These are phyloP conservation scores for Halcyon badia DNA, from an alignment of 2,797 vertebrate species.

Conservation along the genomic window DNA sequence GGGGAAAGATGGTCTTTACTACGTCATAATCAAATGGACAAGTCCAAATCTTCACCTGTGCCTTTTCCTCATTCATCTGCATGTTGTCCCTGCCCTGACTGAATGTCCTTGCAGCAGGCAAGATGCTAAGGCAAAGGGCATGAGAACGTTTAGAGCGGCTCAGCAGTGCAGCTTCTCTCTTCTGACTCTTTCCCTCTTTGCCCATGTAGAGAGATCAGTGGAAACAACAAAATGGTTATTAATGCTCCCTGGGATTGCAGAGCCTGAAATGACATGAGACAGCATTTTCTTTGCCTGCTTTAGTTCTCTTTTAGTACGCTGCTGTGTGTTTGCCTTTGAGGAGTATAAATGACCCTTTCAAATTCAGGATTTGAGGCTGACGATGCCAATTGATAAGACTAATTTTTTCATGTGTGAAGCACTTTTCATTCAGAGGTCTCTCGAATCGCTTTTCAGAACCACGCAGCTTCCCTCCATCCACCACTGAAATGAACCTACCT, in stretches of 20 bases:
- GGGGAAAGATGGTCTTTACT: background rate
- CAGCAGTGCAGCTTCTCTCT: background rate
- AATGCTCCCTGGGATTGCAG: conserved; percentile 1
- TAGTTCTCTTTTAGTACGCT: background rate
- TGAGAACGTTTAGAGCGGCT: background rate
- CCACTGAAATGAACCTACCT: background rate
- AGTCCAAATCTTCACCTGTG: background rate
- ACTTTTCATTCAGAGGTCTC: background rate
- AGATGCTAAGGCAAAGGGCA: rapidly evolving
- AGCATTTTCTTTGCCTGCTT: background rate
- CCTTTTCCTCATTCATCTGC: background rate
- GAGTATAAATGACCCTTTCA: conserved; percentile 22
- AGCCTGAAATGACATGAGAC: background rate
- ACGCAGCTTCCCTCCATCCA: background rate
- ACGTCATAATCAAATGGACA: background rate
- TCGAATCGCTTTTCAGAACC: background rate
- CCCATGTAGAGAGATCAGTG: background rate
- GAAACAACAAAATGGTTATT: background rate
- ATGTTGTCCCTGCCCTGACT: background rate
- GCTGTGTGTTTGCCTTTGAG: background rate
- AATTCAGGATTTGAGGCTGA: conserved; percentile 24
- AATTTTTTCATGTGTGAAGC: conserved; percentile 31
- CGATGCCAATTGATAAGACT: background rate
- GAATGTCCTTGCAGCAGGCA: background rate
- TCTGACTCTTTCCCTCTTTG: background rate